These are phyloP conservation scores for Pollachius pollachius DNA, from an alignment of 2,113 vertebrate genomes.

Conservation along the genomic window DNA sequence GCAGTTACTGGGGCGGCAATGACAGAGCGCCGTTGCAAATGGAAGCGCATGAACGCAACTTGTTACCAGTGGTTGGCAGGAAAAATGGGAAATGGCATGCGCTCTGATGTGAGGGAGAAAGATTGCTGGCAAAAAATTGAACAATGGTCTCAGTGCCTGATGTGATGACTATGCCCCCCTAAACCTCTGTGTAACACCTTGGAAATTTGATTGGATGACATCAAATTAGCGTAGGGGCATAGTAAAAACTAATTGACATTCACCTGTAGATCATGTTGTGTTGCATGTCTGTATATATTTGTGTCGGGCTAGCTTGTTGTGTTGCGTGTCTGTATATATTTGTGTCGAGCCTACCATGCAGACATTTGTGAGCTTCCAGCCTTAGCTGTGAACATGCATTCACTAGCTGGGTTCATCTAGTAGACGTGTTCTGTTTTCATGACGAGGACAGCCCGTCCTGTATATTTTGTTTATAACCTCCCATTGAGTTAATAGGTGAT, in stretches of 20 bases:
- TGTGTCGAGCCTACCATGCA: no score
- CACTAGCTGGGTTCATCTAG: no score
- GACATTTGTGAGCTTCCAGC: no score
- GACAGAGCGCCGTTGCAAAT: conserved; percentile 40
- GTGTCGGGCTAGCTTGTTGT: neutral
- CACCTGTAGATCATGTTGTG: conserved; percentile 10
- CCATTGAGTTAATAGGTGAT: no score
- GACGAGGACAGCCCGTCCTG: no score
- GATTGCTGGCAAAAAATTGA: neutral
- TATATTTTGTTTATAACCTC: no score
- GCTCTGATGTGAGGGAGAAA: conserved; percentile 11
- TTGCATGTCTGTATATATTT: no score
- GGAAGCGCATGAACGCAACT: conserved; percentile 31
- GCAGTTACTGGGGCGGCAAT: conserved; percentile 47
- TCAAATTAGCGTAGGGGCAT: neutral
- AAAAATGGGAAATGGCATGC: conserved; percentile 16
- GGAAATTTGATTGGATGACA: neutral
- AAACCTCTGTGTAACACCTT: no score
- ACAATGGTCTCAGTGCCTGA: neutral
- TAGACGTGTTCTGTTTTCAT: no score
- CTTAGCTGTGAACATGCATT: no score
- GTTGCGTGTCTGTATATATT: no score
- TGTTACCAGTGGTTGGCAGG: conserved; percentile 23
- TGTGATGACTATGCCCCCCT: no score
- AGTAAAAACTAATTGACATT: conserved; percentile 5